Evolutionary conservation across 2,888 invertebrate species (phyloP).

Genomic region (Caenorhabditis sinica): DNA sequence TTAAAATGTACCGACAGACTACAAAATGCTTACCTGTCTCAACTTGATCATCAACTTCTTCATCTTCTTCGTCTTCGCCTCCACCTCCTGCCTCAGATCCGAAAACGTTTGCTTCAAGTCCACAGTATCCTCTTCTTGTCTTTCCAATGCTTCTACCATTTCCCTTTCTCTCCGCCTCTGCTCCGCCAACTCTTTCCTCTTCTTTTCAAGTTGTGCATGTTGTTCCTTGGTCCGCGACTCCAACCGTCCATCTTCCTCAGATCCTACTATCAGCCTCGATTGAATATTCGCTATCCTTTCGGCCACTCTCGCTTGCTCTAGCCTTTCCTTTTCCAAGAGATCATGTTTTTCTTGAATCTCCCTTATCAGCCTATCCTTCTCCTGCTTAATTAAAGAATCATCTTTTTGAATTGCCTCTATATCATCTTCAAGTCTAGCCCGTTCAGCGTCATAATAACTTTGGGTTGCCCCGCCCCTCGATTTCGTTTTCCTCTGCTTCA

Average conservation of each 20-base stretch:
- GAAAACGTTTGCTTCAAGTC: constrained; percentile 94
- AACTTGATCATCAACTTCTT: constrained; percentile 92
- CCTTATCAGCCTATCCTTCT: constrained; percentile 62
- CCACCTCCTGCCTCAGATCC: constrained; percentile 96
- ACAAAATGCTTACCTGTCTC: constrained; percentile 41
- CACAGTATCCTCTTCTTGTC: constrained; percentile 94
- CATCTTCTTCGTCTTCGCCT: constrained; percentile 94
- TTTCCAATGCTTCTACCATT: constrained; percentile 94
- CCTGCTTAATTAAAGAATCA: constrained; percentile 73
- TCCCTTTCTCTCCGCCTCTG: constrained; percentile 90
- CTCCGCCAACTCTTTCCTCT: constrained; percentile 92
- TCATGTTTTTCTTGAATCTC: constrained; percentile 56
- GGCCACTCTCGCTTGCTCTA: constrained; percentile 76
- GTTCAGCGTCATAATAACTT: constrained; percentile 84
- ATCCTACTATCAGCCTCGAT: constrained; percentile 93
- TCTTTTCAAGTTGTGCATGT: constrained; percentile 92
- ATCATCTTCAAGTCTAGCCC: constrained; percentile 85
- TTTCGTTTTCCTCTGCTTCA: constrained; percentile 81
- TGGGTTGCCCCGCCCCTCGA: constrained; percentile 68
- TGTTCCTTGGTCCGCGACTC: constrained; percentile 96
- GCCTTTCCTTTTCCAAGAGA: constrained; percentile 81
- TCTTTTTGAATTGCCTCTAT: constrained; percentile 85
- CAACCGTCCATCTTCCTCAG: constrained; percentile 88
- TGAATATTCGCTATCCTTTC: constrained; percentile 88
- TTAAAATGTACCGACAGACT: not conserved